A percentile compares a stretch with the other conserved stretches of the same genome.
Conservation (phyloP, 2,888 invertebrate species). For the Eristalis pertinax region DNA sequence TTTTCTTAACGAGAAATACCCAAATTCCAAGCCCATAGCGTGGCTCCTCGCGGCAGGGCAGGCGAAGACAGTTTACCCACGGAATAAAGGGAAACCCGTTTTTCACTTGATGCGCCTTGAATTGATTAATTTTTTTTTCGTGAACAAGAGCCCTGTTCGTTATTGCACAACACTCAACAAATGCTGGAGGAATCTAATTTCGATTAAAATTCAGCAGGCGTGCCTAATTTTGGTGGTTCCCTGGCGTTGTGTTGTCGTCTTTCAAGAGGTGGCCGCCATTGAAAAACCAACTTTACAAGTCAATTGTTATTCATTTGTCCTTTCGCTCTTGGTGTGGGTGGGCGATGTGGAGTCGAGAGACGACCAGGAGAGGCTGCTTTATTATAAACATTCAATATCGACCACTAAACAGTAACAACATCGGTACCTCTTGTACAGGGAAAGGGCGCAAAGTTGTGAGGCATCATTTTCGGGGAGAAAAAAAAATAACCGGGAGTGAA, state of each 20-base stretch:
- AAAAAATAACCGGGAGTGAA: neutral
- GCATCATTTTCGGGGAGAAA: neutral
- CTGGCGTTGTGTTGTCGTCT: neutral
- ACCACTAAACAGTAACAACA: neutral
- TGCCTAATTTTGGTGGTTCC: constrained; percentile 2
- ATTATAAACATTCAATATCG: neutral
- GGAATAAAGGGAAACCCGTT: neutral
- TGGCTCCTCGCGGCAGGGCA: too few relatives aligned
- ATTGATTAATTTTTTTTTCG: neutral
- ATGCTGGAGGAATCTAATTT: constrained; percentile 30
- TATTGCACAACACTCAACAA: neutral
- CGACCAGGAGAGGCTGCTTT: neutral
- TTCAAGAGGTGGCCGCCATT: neutral
- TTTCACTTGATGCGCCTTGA: neutral
- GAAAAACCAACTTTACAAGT: constrained; percentile 35
- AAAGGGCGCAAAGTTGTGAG: neutral
- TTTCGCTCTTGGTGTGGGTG: neutral
- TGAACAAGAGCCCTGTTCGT: neutral
- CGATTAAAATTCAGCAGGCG: constrained; percentile 40
- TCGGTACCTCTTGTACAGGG: neutral
- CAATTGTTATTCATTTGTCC: constrained; percentile 40
- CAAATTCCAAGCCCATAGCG: neutral
- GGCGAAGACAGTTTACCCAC: too few relatives aligned
- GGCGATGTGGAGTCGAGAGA: too few relatives aligned
- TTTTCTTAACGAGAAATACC: neutral